A percentile compares a stretch with the other conserved stretches of the same genome.
Conservation (phyloP, 2,888 invertebrate genomes). For the Glyphotaelius pellucidus region DNA sequence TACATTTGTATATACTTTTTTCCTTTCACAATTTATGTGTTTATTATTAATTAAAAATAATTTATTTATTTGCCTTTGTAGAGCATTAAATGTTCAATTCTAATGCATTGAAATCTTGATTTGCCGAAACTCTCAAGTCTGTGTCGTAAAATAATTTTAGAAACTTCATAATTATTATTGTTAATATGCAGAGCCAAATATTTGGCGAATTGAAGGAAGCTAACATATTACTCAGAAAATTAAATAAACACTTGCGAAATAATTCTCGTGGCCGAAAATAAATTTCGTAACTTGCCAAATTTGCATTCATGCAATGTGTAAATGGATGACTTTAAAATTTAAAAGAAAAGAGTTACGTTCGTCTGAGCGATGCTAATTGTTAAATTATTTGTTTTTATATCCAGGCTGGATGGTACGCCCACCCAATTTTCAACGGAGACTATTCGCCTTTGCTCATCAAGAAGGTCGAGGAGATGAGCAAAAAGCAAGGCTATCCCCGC, state of each 20-base stretch:
- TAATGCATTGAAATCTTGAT: background rate
- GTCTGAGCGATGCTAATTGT: too few species aligned
- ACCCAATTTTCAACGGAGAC: constrained; percentile 79
- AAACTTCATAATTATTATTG: background rate
- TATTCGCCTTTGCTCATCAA: constrained; percentile 78
- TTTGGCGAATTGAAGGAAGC: background rate
- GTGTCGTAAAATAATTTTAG: background rate
- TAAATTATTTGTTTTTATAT: constrained; percentile 53
- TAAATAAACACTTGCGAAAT: background rate
- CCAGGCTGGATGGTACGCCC: constrained; percentile 77
- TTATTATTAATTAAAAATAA: too few species aligned
- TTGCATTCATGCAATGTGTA: background rate
- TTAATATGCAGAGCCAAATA: background rate
- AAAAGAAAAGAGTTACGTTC: background rate
- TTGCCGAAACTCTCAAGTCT: background rate
- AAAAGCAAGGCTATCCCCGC: constrained; percentile 75
- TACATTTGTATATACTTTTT: background rate
- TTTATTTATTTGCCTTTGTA: background rate
- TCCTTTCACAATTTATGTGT: too few species aligned
- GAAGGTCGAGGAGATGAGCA: constrained; percentile 76
- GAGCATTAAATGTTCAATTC: background rate
- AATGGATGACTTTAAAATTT: background rate
- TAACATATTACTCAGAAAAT: background rate
- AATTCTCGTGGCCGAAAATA: background rate
- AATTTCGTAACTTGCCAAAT: background rate